phyloP scores from a whole-genome alignment of 2,113 vertebrate genomes.

The Gavia stellata region DNA sequence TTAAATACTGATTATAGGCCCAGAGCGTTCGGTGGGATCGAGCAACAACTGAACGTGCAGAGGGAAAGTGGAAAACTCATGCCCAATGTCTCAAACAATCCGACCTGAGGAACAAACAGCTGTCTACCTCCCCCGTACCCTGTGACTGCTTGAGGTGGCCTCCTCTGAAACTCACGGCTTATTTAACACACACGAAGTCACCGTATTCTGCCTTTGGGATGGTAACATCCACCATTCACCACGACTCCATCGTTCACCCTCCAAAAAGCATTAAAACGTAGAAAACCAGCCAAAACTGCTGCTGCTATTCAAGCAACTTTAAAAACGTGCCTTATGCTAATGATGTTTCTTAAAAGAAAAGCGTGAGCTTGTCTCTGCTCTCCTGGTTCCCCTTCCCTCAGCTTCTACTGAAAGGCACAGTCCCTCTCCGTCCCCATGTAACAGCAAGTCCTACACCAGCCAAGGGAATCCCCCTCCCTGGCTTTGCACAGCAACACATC shows the following conservation, averaged over 20 bases:
- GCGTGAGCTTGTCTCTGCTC: not conserved
- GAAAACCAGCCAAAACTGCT: not conserved
- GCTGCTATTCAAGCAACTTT: not conserved
- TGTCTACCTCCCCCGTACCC: not conserved
- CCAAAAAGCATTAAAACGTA: not conserved
- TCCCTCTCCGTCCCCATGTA: too few relatives aligned
- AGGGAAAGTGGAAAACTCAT: not conserved
- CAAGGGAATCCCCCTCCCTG: not conserved
- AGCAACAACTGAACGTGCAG: not conserved
- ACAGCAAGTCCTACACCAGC: not conserved
- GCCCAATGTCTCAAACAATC: not conserved
- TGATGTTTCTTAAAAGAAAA: not conserved
- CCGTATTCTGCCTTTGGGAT: not conserved
- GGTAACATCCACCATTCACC: not conserved
- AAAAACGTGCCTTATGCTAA: not conserved
- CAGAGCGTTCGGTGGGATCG: not conserved
- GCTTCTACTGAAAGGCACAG: not conserved
- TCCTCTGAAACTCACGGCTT: not conserved
- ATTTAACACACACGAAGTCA: not conserved
- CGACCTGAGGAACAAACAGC: not conserved
- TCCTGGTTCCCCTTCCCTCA: not conserved
- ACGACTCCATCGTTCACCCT: not conserved
- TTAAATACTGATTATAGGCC: not conserved
- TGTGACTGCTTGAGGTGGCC: accelerated
- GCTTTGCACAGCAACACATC: not conserved